Evolutionary conservation across 2,797 vertebrate species (phyloP), one percentile per base, ranked within the genome.

Genomic region (Acipenser transmontanus): DNA sequence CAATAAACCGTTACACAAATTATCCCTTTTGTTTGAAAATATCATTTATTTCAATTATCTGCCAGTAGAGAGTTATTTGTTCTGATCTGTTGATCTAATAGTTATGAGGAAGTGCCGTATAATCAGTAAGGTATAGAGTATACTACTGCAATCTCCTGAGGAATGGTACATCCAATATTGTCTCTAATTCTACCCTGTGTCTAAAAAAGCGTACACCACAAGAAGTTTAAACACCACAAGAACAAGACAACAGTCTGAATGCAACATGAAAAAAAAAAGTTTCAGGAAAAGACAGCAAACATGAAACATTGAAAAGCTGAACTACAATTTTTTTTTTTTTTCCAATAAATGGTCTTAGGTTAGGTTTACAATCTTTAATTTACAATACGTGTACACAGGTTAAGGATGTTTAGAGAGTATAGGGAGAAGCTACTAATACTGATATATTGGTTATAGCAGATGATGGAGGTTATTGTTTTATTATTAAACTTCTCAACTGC

Each of bases 301-400:
- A 92, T 93, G 93, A 92, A 96, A 95, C 92, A 92, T 84, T 91
- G 77, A 87, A 85, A 94, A 92, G 93, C 91, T 92, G 89, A 94
- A 93, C 91, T 96, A 95, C 89, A 77, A 88, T 91, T 90, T 90
- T 82, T 17, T 83, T 77, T 82, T 84, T 84, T n/a, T n/a, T n/a
- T n/a, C 81, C 83, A 85, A 88, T 90, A 90, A 89, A 90, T 88
- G 86, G 87, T 89, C 82, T 89, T 86, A 88, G 85, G 93, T 94
- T 95, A 95, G 91, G 96, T 94, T 95, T 97, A 95, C 92, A 97
- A 93, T 95, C 88, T 97, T 93, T 94, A 89, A 95, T 98, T 88
- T 97, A 98, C 95, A 98, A 91, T 96, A 93, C 95, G 89, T 91
- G 88, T 90, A 98, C 94, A 97, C 92, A 93, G 89, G 91, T 89